Conservation (phyloP, 2,113 vertebrate genomes). For the Orthochromis indermauri region DNA sequence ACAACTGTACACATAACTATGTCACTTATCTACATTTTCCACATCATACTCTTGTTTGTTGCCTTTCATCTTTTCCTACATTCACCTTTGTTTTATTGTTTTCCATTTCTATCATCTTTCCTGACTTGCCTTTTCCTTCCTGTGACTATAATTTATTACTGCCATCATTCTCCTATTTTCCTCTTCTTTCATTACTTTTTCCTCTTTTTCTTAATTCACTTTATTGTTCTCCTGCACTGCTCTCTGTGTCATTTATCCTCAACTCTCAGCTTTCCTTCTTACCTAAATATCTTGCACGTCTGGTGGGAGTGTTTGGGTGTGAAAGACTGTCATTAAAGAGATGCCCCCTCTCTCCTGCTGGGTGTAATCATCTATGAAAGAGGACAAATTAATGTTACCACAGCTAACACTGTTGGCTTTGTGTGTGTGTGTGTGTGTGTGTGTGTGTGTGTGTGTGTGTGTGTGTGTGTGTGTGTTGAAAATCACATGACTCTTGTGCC, state of each 20-base stretch:
- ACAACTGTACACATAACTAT: background rate
- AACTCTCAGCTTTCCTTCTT: background rate
- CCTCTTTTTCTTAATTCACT: background rate
- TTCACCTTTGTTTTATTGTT: background rate
- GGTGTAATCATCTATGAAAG: slow-evolving; percentile 73
- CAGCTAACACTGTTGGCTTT: slow-evolving; percentile 39
- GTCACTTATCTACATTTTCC: background rate
- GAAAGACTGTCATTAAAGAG: slow-evolving; percentile 62
- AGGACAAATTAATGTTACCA: slow-evolving; percentile 59
- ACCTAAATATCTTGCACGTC: background rate
- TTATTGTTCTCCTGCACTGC: background rate
- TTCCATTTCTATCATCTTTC: background rate
- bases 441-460: background rate
- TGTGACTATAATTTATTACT: background rate
- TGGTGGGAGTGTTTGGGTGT: slow-evolving; percentile 39
- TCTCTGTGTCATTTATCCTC: background rate
- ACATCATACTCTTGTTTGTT: background rate
- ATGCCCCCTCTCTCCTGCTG: slow-evolving; percentile 65
- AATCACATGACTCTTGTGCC: slow-evolving; percentile 22
- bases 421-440: background rate
- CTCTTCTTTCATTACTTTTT: background rate
- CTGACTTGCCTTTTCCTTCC: background rate
- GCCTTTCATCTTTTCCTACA: background rate
- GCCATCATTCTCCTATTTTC: background rate
- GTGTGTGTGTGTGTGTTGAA: background rate